These are phyloP conservation scores for Cuculus canorus DNA, from an alignment of 2,797 vertebrate genomes.

Conservation along the genomic window DNA sequence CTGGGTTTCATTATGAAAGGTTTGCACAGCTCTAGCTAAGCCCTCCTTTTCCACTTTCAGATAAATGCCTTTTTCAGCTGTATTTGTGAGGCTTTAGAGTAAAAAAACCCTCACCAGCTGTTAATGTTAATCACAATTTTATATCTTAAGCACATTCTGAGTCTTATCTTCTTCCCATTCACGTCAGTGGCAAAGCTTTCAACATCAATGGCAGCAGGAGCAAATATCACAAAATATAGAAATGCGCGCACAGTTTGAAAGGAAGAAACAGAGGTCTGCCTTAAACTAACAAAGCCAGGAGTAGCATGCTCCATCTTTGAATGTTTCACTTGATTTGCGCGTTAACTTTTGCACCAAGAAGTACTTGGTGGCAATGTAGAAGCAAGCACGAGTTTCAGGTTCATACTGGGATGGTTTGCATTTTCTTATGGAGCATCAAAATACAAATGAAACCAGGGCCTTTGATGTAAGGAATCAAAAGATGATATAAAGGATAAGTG, in stretches of 20 bases:
- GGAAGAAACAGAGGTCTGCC: not conserved
- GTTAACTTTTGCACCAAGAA: not conserved
- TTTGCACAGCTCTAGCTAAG: slow-evolving; percentile 56
- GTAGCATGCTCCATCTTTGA: not conserved
- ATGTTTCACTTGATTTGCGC: not conserved
- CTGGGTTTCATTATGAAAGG: slow-evolving; percentile 59
- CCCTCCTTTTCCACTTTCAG: slow-evolving; percentile 57
- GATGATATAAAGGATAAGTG: not conserved
- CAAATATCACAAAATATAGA: slow-evolving; percentile 2
- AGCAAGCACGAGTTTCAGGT: not conserved
- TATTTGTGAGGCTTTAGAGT: slow-evolving; percentile 54
- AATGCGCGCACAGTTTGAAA: not conserved
- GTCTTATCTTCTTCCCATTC: slow-evolving; percentile 51
- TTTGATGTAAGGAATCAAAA: not conserved
- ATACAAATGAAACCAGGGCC: not conserved
- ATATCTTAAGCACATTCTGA: slow-evolving; percentile 60
- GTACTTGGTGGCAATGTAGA: not conserved
- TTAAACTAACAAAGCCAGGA: not conserved
- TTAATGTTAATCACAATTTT: slow-evolving; percentile 63
- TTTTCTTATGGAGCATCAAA: not conserved
- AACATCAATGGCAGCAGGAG: slow-evolving; percentile 9
- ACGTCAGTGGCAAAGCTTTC: slow-evolving; percentile 43
- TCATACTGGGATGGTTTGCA: not conserved
- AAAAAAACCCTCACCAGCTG: slow-evolving; percentile 18
- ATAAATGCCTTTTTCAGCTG: slow-evolving; percentile 67